Percentiles rank a stretch among this genome's conserved stretches.
Conservation (phyloP, 2,113 vertebrate species). For the Callospermophilus lateralis region DNA sequence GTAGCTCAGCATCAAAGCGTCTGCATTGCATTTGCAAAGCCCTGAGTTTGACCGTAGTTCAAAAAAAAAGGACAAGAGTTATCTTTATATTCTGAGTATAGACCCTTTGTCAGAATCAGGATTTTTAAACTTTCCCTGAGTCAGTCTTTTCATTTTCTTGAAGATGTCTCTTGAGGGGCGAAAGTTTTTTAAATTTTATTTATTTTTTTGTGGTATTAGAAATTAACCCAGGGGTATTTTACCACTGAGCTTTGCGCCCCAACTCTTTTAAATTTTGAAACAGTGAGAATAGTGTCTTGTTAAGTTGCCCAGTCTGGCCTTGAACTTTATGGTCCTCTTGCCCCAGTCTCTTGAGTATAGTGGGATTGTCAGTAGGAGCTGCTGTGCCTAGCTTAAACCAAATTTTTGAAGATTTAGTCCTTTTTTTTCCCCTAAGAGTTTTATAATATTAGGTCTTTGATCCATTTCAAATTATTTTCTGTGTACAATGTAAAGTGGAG, state of each 20-base stretch:
- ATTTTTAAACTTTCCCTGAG: neutral
- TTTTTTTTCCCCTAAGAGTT: neutral
- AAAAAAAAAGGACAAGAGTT: neutral
- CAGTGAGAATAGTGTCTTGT: too few relatives aligned
- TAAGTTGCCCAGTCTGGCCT: too few relatives aligned
- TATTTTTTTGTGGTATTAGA: too few relatives aligned
- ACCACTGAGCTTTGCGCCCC: neutral
- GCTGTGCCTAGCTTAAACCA: neutral
- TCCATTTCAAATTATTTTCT: neutral
- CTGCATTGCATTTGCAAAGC: too few relatives aligned
- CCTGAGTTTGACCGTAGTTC: too few relatives aligned
- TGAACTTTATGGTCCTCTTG: too few relatives aligned
- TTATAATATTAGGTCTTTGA: conserved; percentile 30
- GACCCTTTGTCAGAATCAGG: neutral
- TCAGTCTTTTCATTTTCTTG: neutral
- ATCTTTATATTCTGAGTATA: neutral
- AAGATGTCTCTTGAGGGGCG: neutral
- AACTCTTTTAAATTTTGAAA: too few relatives aligned
- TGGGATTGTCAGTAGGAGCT: too few relatives aligned
- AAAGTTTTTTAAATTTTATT: too few relatives aligned
- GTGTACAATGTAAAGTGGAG: neutral
- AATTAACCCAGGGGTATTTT: too few relatives aligned
- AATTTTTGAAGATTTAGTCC: neutral
- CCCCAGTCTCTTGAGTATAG: too few relatives aligned
- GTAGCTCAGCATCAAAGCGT: too few relatives aligned